Evolutionary conservation across 2,797 vertebrate genomes (phyloP), one percentile per base, ranked within the genome.

Genomic region (Acestrorhynchus altus): DNA sequence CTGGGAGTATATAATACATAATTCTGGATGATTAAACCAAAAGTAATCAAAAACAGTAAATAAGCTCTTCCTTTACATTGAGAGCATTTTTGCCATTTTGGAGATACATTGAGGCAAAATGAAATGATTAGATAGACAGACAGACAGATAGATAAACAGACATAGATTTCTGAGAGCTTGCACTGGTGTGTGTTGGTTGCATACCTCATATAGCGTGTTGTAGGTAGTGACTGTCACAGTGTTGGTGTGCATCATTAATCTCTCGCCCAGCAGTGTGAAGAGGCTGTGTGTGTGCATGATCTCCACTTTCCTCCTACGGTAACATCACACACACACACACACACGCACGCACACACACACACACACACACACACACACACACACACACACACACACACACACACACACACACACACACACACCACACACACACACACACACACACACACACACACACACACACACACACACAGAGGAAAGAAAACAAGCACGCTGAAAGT

Each of bases 281-380:
- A 99, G 95, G 85, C 98, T 99, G 90, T 99, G 97, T 57, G 98
- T 99, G 86, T 99, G 97, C 98, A 99, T 99, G 87, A 99, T 99
- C 93, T 99, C 98, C 84, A 99, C 98, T 92, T 99, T 99, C 85
- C 98, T 92, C 88, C 98, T 99, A 86, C 6, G 77, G 46, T 4
- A 35, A 79, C 26, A 54, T n/a, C 61, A 69, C 31, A 66, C 40
- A 66, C 15, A 65, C 8, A 15, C 15, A 52, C 7, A 71, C 65
- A 74, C 24, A 73, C 7, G 51, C 22, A 69, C 42, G 61, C 68
- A 79, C 56, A 51, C 63, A 40, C 40, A 51, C 22, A 74, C 4
- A 68, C 64, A 78, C 26, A 61, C 70, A 69, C 44, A 60, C 49
- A 67, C 24, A 73, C 71, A 78, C 63, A 69, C 65, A 78, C 28